Base-by-base conservation (phyloP, 2,797 vertebrate species). In the Emys orbicularis region DNA sequence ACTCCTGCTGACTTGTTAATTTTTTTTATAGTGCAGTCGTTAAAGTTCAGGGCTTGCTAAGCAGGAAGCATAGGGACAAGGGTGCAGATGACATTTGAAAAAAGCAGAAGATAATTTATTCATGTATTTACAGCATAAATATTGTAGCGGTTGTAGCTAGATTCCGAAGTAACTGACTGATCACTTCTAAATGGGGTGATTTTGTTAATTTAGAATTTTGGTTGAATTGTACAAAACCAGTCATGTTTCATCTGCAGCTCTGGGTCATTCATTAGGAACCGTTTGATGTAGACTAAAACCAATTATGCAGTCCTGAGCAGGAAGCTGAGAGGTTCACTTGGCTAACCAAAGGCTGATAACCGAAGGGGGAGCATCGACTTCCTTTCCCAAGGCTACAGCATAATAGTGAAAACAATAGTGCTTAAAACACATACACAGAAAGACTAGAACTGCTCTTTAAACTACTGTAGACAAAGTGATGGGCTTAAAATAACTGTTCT, bases 281-380 rank as follows among this genome's bases (percentile, higher is more conserved):
- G 81, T 90, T 87, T 97, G 85, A 93, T 89, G 88, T 96, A 95
- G 96, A 65, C 76, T 89, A 53, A 96, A 93, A 84, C 88, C 61
- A 88, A 97, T 97, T 96, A 98, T 54, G 54, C 95, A 97, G 96
- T 97, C 93, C 97, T 96, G 92, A 96, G 93, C 84, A 95, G 93
- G 94, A 97, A 94, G 90, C 95, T 85, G 93, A 96, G 81, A 84
- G 96, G 96, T 97, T 95, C 92, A 74, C 95, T 97, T 94, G 97
- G 92, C 96, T 98, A 95, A 94, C 91, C 79, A 96, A 95, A 96
- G 94, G 93, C 96, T 92, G 94, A 97, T 97, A 96, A 97, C 96
- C 89, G 74, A 95, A 94, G 87, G n/a, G n/a, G 21, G 65, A 87
- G 16, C 54, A 95, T 98, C 95, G 86, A 89, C 86, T 97, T 93